A percentile compares a stretch with the other conserved stretches of the same genome.
phyloP scores from a whole-genome alignment of 2,888 invertebrate species.

The Ctenicera cuprea region DNA sequence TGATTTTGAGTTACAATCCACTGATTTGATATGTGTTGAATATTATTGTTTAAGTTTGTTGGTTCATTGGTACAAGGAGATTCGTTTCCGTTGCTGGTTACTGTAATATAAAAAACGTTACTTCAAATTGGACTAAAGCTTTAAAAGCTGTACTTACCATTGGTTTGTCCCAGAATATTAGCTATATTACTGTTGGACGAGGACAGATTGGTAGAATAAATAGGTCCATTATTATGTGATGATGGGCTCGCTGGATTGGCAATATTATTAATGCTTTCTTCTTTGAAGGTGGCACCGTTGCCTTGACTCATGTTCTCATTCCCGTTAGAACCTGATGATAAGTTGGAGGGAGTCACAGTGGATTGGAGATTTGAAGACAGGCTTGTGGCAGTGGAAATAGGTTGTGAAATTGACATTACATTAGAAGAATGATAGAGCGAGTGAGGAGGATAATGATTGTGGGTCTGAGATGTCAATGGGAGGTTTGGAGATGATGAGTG shows the following conservation, averaged over 20 bases:
- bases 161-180: slow-evolving; percentile 73
- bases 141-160: slow-evolving; percentile 64
- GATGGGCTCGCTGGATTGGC: slow-evolving; percentile 53
- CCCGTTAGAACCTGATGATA: slow-evolving; percentile 7
- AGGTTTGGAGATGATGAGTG: slow-evolving; percentile 71
- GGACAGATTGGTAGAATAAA: slow-evolving; percentile 47
- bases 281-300: slow-evolving; percentile 40
- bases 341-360: not conserved
- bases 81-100: slow-evolving; percentile 67
- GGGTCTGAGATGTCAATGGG: slow-evolving; percentile 63
- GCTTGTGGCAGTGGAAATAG: slow-evolving; percentile 67
- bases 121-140: not conserved
- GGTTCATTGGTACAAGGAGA: slow-evolving; percentile 70
- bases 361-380: no score
- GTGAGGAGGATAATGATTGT: slow-evolving; percentile 66
- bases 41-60: slow-evolving; percentile 68
- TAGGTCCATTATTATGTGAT: slow-evolving; percentile 31
- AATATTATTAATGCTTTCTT: slow-evolving; percentile 55
- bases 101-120: slow-evolving; percentile 56
- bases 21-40: slow-evolving; percentile 73
- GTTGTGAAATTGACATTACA: slow-evolving; percentile 72
- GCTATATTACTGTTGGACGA: slow-evolving; percentile 70
- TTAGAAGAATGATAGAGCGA: slow-evolving; percentile 70
- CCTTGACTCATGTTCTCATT: slow-evolving; percentile 48
- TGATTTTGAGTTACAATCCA: slow-evolving; percentile 75